phyloP scores from a whole-genome alignment of 1,140 invertebrate genomes.

The Danaus plexippus region DNA sequence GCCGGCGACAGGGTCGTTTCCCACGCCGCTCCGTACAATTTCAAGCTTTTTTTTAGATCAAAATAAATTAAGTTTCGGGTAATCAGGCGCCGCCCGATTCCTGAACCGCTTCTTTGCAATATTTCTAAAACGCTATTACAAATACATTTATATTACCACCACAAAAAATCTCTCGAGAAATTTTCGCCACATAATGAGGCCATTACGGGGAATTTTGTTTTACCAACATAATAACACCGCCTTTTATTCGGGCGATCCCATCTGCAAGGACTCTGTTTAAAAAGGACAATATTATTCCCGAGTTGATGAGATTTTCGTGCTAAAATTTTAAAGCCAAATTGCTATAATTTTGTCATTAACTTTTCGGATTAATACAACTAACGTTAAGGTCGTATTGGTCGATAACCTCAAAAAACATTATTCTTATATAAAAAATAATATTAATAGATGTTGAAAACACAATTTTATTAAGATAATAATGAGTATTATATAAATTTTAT shows the following conservation, averaged over 20 bases:
- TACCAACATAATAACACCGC: conserved; percentile 70
- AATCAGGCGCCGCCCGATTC: conserved; percentile 60
- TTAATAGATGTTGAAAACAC: too few relatives aligned
- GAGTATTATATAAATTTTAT: too few relatives aligned
- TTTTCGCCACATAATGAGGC: conserved; percentile 71
- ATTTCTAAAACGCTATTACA: conserved; percentile 70
- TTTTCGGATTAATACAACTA: conserved; percentile 40
- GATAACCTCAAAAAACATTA: conserved; percentile 13
- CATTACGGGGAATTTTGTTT: conserved; percentile 71
- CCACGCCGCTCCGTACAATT: conserved; percentile 62
- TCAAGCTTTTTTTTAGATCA: conserved; percentile 58
- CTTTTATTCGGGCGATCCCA: conserved; percentile 59
- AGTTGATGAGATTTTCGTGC: conserved; percentile 66
- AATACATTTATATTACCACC: conserved; percentile 69
- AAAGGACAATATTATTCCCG: conserved; percentile 64
- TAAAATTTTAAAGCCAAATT: conserved; percentile 67
- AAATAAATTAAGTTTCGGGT: conserved; percentile 70
- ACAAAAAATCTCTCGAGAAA: conserved; percentile 68
- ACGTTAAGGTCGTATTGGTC: conserved; percentile 28
- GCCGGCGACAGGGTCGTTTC: conserved; percentile 66
- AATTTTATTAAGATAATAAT: too few relatives aligned
- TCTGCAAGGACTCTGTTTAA: conserved; percentile 59
- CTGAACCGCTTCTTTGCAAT: conserved; percentile 65
- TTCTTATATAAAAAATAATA: neutral
- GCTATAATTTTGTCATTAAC: conserved; percentile 61